Evolutionary conservation across 2,888 invertebrate species (phyloP).

Genomic region (Tachina fera): DNA sequence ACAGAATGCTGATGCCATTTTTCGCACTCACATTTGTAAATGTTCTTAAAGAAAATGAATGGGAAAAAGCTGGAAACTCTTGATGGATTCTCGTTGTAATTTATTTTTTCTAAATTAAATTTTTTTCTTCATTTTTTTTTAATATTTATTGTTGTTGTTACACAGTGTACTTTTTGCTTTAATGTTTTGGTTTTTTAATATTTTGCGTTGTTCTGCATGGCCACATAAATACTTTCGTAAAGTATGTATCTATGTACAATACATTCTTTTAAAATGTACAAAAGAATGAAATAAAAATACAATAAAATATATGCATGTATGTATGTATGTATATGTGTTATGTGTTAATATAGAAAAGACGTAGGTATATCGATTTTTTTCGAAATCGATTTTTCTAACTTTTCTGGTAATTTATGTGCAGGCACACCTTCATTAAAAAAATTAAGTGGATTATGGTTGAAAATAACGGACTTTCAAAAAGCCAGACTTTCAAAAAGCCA

Average conservation of each 20-base stretch:
- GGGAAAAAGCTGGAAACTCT: slow-evolving; percentile 34
- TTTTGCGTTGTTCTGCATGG: slow-evolving; percentile 42
- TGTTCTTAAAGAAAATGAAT: slow-evolving; percentile 39
- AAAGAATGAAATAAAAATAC: neutral
- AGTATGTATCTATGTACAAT: no score
- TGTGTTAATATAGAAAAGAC: no score
- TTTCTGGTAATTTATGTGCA: no score
- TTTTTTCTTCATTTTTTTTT: slow-evolving; percentile 23
- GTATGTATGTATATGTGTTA: neutral
- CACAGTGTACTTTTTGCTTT: slow-evolving; percentile 55
- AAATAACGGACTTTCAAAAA: no score
- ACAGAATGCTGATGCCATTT: slow-evolving; percentile 26
- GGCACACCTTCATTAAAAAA: no score
- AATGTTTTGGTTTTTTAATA: slow-evolving; percentile 6
- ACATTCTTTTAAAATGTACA: neutral
- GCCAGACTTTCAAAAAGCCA: no score
- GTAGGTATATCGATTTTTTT: no score
- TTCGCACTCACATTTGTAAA: neutral
- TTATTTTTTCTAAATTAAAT: slow-evolving; percentile 74
- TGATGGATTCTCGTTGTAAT: slow-evolving; percentile 76
- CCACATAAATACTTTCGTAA: neutral
- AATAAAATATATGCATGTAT: slow-evolving; percentile 21
- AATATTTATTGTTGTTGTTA: slow-evolving; percentile 21
- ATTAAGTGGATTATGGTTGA: no score
- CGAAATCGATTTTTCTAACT: no score